These are phyloP conservation scores for Plagodis pulveraria DNA, from an alignment of 2,888 invertebrate genomes.

Conservation along the genomic window DNA sequence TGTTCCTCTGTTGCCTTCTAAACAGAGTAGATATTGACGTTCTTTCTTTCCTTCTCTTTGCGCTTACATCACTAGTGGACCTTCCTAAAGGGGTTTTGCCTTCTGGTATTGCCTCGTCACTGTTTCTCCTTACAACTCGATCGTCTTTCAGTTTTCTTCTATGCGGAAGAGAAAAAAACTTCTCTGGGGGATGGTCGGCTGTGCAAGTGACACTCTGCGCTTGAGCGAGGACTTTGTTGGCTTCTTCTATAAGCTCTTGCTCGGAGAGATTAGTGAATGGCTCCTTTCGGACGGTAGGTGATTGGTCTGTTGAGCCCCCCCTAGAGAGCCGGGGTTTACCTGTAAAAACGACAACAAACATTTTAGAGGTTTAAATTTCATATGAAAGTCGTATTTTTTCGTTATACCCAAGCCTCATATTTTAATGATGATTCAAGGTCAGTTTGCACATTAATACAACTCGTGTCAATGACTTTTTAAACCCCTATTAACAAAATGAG, in stretches of 20 bases:
- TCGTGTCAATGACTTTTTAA: too few relatives aligned
- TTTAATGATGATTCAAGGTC: too few relatives aligned
- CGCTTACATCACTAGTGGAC: slow-evolving; percentile 85
- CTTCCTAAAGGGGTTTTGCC: slow-evolving; percentile 75
- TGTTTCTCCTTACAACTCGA: slow-evolving; percentile 72
- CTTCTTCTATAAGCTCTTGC: slow-evolving; percentile 90
- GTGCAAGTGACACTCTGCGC: slow-evolving; percentile 89
- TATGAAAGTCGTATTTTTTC: too few relatives aligned
- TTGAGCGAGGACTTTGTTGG: slow-evolving; percentile 90
- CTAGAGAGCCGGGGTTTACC: slow-evolving; percentile 79
- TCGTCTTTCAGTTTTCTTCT: slow-evolving; percentile 83
- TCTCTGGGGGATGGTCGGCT: slow-evolving; percentile 84
- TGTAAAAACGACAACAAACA: slow-evolving; percentile 48
- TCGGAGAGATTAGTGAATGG: slow-evolving; percentile 89
- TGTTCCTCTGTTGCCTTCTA: slow-evolving; percentile 84
- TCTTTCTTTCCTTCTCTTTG: slow-evolving; percentile 79
- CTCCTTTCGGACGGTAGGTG: slow-evolving; percentile 65
- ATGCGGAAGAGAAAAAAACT: slow-evolving; percentile 88
- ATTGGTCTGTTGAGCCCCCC: slow-evolving; percentile 65
- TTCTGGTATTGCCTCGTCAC: slow-evolving; percentile 80
- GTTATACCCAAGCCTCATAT: too few relatives aligned
- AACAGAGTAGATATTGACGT: slow-evolving; percentile 88
- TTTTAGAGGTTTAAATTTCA: too few relatives aligned
- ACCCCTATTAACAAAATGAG: too few relatives aligned
- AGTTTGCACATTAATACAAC: too few relatives aligned